Percentiles rank a stretch among this genome's conserved stretches.
These are phyloP conservation scores for Oxyruncus cristatus DNA, from an alignment of 2,113 vertebrate species.

Conservation along the genomic window DNA sequence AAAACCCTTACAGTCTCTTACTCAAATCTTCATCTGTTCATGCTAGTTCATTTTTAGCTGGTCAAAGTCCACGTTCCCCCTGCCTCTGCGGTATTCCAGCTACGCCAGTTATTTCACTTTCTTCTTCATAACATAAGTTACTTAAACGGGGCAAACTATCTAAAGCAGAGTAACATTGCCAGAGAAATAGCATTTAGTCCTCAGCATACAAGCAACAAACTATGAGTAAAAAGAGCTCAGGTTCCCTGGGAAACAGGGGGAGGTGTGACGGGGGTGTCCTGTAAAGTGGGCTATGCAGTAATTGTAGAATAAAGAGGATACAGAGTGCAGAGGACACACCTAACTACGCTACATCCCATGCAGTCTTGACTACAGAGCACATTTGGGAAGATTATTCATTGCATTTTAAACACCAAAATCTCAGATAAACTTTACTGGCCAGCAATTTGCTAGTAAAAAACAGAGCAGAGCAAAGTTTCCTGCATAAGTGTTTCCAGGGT, in stretches of 20 bases:
- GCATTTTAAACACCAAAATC: neutral
- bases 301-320: neutral
- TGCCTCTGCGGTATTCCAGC: neutral
- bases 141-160: neutral
- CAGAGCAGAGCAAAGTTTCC: neutral
- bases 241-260: neutral
- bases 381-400: neutral
- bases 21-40: neutral
- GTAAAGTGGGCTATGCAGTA: neutral
- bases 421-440: slow-evolving; percentile 4
- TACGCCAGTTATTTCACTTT: neutral
- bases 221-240: neutral
- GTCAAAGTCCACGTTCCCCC: neutral
- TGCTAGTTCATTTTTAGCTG: neutral
- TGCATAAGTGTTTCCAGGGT: slow-evolving; percentile 34
- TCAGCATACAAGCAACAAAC: neutral
- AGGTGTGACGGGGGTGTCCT: rapidly evolving
- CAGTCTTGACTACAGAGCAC: neutral
- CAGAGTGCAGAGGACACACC: neutral
- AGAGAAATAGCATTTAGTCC: neutral
- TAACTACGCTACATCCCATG: neutral
- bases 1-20: neutral
- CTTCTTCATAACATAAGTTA: rapidly evolving
- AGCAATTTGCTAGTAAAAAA: slow-evolving; percentile 1
- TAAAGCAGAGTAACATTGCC: neutral